Base-by-base conservation (phyloP, 1,140 invertebrate species). In the Dreissena polymorpha region DNA sequence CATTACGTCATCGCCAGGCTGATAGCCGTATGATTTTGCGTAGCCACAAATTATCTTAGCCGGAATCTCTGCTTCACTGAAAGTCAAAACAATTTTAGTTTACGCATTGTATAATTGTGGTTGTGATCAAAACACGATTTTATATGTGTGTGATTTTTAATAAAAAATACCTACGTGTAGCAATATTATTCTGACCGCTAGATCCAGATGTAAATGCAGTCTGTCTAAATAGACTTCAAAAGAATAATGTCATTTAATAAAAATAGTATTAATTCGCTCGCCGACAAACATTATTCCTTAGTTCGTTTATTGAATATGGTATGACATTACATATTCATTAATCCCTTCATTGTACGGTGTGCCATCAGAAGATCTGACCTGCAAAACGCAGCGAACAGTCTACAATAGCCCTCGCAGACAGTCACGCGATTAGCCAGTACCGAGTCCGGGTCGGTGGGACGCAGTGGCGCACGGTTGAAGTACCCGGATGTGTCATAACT, bases 11-110 rank as follows among this genome's bases (percentile, higher is more conserved):
- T 98, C 96, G 0, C 97, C 97, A 0, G 98, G 97, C 90, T 98
- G 97, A 92, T 99, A 99, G 65, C 98, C 98, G 12, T 98, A 98
- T 60, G 97, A 98, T 92, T 99, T 99, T 67, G 97, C 98, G 93
- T 99, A 98, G 16, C 98, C 98, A 23, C 39, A 67, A 23, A 87
- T 77, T 0, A 60, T 84, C 50, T 76, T 83, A 8, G 69, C 77
- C 10, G 53, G 75, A 51, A 87, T 85, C 29, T 53, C 51, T 0
- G 60, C 80, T 27, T 83, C 72, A 14, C 80, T 86, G 25, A 18
- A 76, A 80, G 3, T 49, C 51, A 65, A 2, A 79, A 83, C 57
- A 39, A 39, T 39, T 2, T 39, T 5, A 39, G 2, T 39, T n/a
- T n/a, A n/a, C n/a, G 8, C 39, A 39, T 39, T 39, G 39, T 39